These are phyloP conservation scores for Ennomos quercinarius DNA, from an alignment of 2,888 invertebrate genomes.

Conservation along the genomic window DNA sequence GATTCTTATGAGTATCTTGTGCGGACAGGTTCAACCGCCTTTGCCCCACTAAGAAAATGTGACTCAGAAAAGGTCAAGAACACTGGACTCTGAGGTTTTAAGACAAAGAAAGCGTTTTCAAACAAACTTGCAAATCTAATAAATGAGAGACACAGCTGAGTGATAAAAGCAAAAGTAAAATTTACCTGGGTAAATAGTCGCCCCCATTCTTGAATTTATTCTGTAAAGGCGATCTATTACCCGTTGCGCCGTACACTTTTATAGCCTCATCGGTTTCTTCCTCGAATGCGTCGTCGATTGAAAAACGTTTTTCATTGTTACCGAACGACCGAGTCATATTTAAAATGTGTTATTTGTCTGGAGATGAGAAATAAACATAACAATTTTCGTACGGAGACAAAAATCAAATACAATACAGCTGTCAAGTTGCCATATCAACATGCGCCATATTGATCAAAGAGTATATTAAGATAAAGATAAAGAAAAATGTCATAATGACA, in stretches of 20 bases:
- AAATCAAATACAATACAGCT: constrained; percentile 74
- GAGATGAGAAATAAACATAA: constrained; percentile 72
- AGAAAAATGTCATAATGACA: too few relatives aligned
- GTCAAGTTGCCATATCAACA: constrained; percentile 78
- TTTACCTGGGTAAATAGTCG: constrained; percentile 74
- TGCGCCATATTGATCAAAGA: constrained; percentile 73
- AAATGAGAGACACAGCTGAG: too few relatives aligned
- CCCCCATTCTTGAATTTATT: constrained; percentile 77
- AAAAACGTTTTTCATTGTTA: constrained; percentile 88
- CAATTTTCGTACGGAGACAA: constrained; percentile 57
- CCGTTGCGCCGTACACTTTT: constrained; percentile 92
- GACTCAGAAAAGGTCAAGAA: constrained; percentile 75
- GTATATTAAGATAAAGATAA: too few relatives aligned
- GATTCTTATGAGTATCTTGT: constrained; percentile 42
- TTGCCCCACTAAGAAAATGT: constrained; percentile 66
- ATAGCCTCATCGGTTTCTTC: constrained; percentile 94
- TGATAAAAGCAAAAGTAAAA: constrained; percentile 1
- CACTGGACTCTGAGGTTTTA: constrained; percentile 43
- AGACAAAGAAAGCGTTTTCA: constrained; percentile 49
- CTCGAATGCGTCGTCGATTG: constrained; percentile 94
- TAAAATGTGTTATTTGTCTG: constrained; percentile 53
- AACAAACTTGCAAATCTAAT: background rate
- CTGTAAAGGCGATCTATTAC: constrained; percentile 88
- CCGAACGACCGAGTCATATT: constrained; percentile 83
- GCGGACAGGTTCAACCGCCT: constrained; percentile 65